These are phyloP conservation scores for Sebastes itinus DNA, from an alignment of 2,797 vertebrate species.

Conservation along the genomic window DNA sequence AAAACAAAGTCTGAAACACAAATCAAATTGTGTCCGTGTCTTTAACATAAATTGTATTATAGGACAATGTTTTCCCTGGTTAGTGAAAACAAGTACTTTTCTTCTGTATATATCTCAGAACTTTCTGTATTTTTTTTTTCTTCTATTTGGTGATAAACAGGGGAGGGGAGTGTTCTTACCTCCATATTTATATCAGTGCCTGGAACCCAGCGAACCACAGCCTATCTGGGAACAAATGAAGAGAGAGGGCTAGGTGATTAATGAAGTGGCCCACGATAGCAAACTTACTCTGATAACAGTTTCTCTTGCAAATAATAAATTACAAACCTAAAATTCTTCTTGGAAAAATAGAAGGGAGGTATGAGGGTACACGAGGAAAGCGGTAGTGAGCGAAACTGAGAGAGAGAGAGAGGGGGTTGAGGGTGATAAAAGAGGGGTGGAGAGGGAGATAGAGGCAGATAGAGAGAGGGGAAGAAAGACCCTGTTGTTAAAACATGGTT, in stretches of 20 bases:
- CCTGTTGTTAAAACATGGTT: conserved; percentile 38
- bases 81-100: conserved; percentile 28
- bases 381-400: conserved; percentile 13
- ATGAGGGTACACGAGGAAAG: conserved; percentile 58
- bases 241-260: conserved; percentile 81
- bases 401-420: conserved; percentile 2
- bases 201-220: conserved; percentile 78
- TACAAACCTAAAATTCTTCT: conserved; percentile 79
- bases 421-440: conserved; percentile 51
- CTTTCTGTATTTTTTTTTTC: conserved; percentile 51
- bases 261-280: conserved; percentile 84
- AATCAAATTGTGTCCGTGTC: neutral
- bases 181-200: conserved; percentile 85
- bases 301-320: conserved; percentile 87
- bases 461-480: conserved; percentile 20
- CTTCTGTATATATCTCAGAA: conserved; percentile 47
- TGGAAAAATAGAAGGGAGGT: conserved; percentile 57
- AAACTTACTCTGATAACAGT: conserved; percentile 84
- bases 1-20: conserved; percentile 5
- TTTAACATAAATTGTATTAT: conserved; percentile 1
- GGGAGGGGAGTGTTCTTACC: conserved; percentile 70
- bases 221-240: conserved; percentile 87
- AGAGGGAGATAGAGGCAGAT: conserved; percentile 37
- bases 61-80: neutral
- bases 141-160: conserved; percentile 79